These are phyloP conservation scores for Palythoa caribaeorum DNA, from an alignment of 92 coral and sea anemone species.

Conservation along the genomic window DNA sequence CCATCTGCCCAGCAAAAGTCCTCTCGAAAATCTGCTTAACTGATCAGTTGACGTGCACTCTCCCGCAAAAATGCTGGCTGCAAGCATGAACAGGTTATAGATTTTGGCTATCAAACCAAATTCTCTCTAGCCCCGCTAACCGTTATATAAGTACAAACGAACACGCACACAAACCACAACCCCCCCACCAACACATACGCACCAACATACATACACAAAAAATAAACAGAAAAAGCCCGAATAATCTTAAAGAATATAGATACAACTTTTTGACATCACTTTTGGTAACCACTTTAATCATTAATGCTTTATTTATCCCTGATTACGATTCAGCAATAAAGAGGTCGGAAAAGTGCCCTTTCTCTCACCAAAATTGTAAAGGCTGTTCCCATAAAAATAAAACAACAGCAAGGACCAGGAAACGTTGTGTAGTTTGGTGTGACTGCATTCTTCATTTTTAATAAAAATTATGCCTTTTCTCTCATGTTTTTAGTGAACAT, in stretches of 20 bases:
- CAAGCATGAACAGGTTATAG: not conserved
- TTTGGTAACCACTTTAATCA: not conserved
- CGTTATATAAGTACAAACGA: not conserved
- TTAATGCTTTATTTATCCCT: too few species aligned
- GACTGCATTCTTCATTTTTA: not conserved
- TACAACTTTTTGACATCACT: not conserved
- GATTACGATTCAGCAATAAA: not conserved
- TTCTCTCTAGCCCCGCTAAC: not conserved
- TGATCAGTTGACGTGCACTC: too few species aligned
- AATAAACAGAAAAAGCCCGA: slow-evolving; percentile 8
- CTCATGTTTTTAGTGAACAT: not conserved
- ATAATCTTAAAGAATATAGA: not conserved
- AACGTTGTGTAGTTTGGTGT: not conserved
- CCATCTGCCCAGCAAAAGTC: too few species aligned
- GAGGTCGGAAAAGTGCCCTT: not conserved
- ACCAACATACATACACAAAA: not conserved
- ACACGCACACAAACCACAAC: not conserved
- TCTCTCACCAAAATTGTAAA: too few species aligned
- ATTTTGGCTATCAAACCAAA: not conserved
- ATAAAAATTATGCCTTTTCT: slow-evolving; percentile 10
- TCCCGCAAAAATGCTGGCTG: not conserved
- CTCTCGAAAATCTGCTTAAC: too few species aligned
- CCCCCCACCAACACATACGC: too few species aligned
- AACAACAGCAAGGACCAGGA: not conserved
- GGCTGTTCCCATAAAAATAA: too few species aligned